phyloP scores from a whole-genome alignment of 2,888 invertebrate genomes.

The Acanthosepion lycidas region DNA sequence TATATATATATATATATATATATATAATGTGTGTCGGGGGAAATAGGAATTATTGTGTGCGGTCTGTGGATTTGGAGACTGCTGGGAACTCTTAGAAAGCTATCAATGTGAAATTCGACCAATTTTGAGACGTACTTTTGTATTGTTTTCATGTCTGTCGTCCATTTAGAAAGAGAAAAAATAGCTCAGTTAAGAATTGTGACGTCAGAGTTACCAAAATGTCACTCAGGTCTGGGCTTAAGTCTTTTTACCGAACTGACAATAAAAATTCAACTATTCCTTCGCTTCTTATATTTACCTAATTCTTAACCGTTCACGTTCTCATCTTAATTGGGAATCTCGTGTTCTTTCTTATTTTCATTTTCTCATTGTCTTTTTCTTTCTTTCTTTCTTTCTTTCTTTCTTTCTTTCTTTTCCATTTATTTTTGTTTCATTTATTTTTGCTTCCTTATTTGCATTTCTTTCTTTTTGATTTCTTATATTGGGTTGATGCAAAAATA shows the following conservation, averaged over 20 bases:
- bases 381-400: too few relatives aligned
- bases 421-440: too few relatives aligned
- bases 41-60: neutral
- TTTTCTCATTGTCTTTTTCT: too few relatives aligned
- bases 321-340: too few relatives aligned
- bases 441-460: too few relatives aligned
- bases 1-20: too few relatives aligned
- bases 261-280: neutral
- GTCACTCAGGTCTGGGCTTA: neutral
- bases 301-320: too few relatives aligned
- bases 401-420: too few relatives aligned
- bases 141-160: neutral
- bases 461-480: neutral
- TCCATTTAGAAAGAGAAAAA: neutral
- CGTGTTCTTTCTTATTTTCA: too few relatives aligned
- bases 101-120: neutral
- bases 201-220: neutral
- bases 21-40: too few relatives aligned
- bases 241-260: neutral
- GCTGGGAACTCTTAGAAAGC: neutral
- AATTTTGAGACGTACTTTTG: neutral
- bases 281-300: neutral
- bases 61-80: neutral
- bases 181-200: neutral
- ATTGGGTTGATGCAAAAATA: too few relatives aligned